These are phyloP conservation scores for Dendrolimus pini DNA, from an alignment of 2,888 invertebrate species.

Conservation along the genomic window DNA sequence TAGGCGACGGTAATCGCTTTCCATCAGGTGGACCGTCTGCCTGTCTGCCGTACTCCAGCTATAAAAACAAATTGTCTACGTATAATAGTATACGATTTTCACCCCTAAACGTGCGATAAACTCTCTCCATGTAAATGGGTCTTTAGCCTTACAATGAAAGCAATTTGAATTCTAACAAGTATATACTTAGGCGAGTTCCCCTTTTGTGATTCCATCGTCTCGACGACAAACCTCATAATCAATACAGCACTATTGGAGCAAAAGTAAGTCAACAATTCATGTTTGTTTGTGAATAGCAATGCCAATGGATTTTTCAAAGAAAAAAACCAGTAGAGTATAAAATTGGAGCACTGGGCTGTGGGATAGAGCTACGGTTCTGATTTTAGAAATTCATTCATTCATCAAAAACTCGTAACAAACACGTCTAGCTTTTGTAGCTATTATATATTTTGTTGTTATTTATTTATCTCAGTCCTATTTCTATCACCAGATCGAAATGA, in stretches of 20 bases:
- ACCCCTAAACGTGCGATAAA: too few species aligned
- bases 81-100: too few species aligned
- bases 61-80: too few species aligned
- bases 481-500: too few species aligned
- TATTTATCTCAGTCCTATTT: too few species aligned
- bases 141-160: neutral
- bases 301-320: conserved; percentile 10
- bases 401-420: too few species aligned
- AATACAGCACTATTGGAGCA: conserved; percentile 22
- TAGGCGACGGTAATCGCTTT: too few species aligned
- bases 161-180: neutral
- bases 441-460: too few species aligned
- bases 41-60: too few species aligned
- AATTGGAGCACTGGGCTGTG: conserved; percentile 15
- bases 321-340: conserved; percentile 21
- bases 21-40: too few species aligned
- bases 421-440: too few species aligned
- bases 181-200: neutral
- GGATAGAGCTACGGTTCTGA: neutral
- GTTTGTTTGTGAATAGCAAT: conserved; percentile 22
- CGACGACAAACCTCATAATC: conserved; percentile 20
- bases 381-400: neutral
- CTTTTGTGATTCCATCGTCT: conserved; percentile 9
- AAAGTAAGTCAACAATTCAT: conserved; percentile 26
- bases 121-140: too few species aligned